These are phyloP conservation scores for Cheilosia vulpina DNA, from an alignment of 2,888 invertebrate species.

Conservation along the genomic window DNA sequence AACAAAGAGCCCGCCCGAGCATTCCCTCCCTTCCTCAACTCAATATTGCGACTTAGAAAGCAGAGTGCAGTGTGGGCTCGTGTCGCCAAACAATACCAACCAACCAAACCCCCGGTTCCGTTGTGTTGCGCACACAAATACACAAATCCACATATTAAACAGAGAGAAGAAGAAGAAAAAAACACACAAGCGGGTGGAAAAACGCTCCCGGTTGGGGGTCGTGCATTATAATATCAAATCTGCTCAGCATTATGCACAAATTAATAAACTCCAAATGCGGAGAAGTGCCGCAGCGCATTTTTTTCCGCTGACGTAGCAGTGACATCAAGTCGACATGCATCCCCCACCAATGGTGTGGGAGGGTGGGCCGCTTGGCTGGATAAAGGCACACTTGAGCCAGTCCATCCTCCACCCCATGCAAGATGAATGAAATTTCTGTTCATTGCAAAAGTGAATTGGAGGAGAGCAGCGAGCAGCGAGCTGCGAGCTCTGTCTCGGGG, in stretches of 20 bases:
- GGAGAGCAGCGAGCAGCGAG: conserved; percentile 18
- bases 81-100: conserved; percentile 63
- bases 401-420: conserved; percentile 37
- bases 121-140: conserved; percentile 53
- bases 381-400: conserved; percentile 75
- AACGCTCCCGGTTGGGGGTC: conserved; percentile 52
- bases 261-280: conserved; percentile 77
- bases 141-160: conserved; percentile 71
- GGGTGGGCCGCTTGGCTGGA: conserved; percentile 44
- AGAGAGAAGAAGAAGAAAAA: conserved; percentile 18
- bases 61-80: conserved; percentile 49
- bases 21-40: not conserved
- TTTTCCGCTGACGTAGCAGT: conserved; percentile 77
- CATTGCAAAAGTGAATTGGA: conserved; percentile 67
- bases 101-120: conserved; percentile 28
- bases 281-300: conserved; percentile 76
- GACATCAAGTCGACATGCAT: conserved; percentile 76
- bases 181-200: conserved; percentile 2
- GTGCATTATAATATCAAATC: conserved; percentile 76
- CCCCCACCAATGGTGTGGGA: conserved; percentile 30
- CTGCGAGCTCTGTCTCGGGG: conserved; percentile 40
- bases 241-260: conserved; percentile 77
- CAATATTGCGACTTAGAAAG: conserved; percentile 43
- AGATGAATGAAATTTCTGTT: conserved; percentile 75
- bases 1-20: conserved; percentile 48